Evolutionary conservation across 2,888 invertebrate species (phyloP).

Genomic region (Orthosia gracilis): DNA sequence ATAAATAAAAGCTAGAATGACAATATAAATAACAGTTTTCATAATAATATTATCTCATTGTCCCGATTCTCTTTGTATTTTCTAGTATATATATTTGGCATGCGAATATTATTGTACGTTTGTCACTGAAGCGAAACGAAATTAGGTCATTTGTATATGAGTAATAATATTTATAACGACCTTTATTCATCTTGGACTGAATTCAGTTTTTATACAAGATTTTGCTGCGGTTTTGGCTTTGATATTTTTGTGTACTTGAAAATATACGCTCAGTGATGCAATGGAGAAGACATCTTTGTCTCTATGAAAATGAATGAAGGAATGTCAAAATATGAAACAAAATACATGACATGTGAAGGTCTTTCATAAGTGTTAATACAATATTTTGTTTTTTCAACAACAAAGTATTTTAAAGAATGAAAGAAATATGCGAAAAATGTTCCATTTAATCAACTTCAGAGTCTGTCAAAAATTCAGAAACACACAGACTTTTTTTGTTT

Average conservation of each 20-base stretch:
- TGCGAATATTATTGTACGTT: slow-evolving; percentile 40
- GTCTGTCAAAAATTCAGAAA: slow-evolving; percentile 19
- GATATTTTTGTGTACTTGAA: background rate
- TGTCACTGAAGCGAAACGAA: slow-evolving; percentile 51
- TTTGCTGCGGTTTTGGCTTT: background rate
- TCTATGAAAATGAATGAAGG: background rate
- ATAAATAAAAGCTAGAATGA: slow-evolving; percentile 34
- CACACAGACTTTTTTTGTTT: slow-evolving; percentile 19
- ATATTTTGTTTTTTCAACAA: slow-evolving; percentile 5
- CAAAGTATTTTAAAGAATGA: background rate
- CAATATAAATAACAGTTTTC: slow-evolving; percentile 44
- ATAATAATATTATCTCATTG: slow-evolving; percentile 39
- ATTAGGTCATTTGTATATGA: slow-evolving; percentile 44
- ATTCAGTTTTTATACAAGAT: slow-evolving; percentile 13
- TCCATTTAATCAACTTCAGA: slow-evolving; percentile 25
- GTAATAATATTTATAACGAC: slow-evolving; percentile 35
- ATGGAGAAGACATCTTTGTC: background rate
- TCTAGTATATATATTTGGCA: slow-evolving; percentile 10
- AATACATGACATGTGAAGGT: slow-evolving; percentile 19
- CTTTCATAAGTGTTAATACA: slow-evolving; percentile 1
- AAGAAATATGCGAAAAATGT: slow-evolving; percentile 1
- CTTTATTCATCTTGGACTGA: slow-evolving; percentile 35
- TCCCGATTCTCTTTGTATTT: slow-evolving; percentile 30
- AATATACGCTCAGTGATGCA: background rate
- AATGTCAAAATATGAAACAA: slow-evolving; percentile 11